A percentile compares a stretch with the other conserved stretches of the same genome.
phyloP scores from a whole-genome alignment of 2,113 vertebrate species.

The Oostethus manadensis region DNA sequence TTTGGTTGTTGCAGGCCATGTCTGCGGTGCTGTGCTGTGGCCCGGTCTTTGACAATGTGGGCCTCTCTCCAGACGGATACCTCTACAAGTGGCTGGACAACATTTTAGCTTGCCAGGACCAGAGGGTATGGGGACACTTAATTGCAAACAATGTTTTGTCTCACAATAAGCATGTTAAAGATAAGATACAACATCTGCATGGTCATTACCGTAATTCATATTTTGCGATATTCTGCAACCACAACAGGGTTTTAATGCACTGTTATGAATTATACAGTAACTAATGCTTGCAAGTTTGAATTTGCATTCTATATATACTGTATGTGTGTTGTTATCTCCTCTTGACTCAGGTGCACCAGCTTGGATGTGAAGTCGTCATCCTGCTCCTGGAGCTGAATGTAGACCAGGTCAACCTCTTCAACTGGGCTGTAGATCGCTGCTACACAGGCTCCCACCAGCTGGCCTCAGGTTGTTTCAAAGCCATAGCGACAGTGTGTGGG shows the following conservation, averaged over 20 bases:
- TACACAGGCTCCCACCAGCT: constrained; percentile 94
- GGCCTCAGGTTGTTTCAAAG: constrained; percentile 95
- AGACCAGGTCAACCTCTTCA: constrained; percentile 94
- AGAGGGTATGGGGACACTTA: constrained; percentile 69
- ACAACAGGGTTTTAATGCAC: too few species aligned
- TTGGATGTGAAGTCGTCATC: constrained; percentile 94
- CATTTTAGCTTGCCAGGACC: constrained; percentile 94
- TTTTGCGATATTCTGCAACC: background rate
- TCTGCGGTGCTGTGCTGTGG: constrained; percentile 97
- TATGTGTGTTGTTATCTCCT: background rate
- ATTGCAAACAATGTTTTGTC: background rate
- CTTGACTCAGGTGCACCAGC: constrained; percentile 84
- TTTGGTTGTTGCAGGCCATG: constrained; percentile 81
- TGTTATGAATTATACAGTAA: too few species aligned
- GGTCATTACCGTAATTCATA: constrained; percentile 18
- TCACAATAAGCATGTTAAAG: background rate
- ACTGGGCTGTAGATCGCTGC: constrained; percentile 96
- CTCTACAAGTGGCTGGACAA: constrained; percentile 99
- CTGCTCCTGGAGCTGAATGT: constrained; percentile 91
- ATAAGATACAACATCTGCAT: constrained; percentile 18
- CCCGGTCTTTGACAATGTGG: constrained; percentile 95
- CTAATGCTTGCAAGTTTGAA: too few species aligned
- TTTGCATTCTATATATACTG: too few species aligned
- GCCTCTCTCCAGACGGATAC: constrained; percentile 94
- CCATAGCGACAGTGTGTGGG: constrained; percentile 91